Evolutionary conservation across 2,113 vertebrate genomes (phyloP).

Genomic region (Jacana jacana): DNA sequence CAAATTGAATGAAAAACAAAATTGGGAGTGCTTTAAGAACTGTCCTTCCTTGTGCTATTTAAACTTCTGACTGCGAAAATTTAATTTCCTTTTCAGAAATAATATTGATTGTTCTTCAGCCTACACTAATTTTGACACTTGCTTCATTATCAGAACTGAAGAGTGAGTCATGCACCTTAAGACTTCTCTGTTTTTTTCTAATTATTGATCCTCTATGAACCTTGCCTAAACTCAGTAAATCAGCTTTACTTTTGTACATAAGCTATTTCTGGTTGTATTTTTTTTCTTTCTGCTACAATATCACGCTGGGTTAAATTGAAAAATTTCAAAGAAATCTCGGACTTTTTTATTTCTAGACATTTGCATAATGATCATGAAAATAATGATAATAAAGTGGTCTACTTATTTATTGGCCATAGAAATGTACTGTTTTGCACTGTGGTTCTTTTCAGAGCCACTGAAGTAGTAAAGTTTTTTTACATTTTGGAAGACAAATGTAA

Average conservation of each 20-base stretch:
- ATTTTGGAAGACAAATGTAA: not conserved
- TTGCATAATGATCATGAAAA: not conserved
- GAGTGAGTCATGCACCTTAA: not conserved
- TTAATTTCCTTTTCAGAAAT: not conserved
- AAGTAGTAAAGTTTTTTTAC: not conserved
- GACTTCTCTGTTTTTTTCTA: not conserved
- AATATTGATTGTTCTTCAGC: not conserved
- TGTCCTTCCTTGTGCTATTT: not conserved
- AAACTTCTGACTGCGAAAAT: not conserved
- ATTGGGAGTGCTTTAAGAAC: not conserved
- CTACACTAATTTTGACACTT: not conserved
- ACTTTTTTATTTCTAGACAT: not conserved
- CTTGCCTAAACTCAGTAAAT: not conserved
- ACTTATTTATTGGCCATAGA: not conserved
- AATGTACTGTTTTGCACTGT: not conserved
- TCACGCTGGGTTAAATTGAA: not conserved
- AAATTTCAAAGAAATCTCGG: not conserved
- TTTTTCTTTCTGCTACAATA: not conserved
- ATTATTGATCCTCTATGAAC: not conserved
- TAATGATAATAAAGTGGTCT: not conserved
- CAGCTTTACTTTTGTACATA: not conserved
- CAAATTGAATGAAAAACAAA: not conserved
- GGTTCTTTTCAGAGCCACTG: not conserved
- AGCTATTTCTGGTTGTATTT: not conserved
- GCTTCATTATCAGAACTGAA: not conserved